Evolutionary conservation across 2,797 vertebrate species (phyloP).

Genomic region (Hemitrygon akajei): DNA sequence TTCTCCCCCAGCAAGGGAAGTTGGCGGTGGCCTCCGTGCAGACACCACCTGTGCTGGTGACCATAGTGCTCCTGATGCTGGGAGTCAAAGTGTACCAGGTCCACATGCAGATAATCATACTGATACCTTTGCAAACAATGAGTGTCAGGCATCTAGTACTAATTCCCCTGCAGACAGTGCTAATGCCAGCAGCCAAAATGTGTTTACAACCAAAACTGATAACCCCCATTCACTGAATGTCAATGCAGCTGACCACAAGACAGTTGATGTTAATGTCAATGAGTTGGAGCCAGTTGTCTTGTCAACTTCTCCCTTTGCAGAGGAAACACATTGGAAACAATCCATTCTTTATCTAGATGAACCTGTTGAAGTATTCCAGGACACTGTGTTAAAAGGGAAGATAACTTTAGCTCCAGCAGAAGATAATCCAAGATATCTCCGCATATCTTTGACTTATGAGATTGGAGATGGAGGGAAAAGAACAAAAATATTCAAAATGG

Average conservation of each 20-base stretch:
- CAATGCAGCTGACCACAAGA: neutral
- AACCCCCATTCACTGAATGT: neutral
- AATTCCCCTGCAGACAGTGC: neutral
- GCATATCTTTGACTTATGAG: conserved; percentile 66
- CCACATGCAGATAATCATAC: neutral
- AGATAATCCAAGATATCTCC: conserved; percentile 68
- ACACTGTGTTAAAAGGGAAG: conserved; percentile 66
- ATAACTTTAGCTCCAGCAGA: conserved; percentile 69
- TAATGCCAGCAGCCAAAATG: neutral
- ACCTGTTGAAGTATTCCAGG: conserved; percentile 69
- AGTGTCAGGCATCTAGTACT: neutral
- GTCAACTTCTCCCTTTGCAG: conserved; percentile 76
- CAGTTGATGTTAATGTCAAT: neutral
- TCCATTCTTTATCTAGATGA: conserved; percentile 73
- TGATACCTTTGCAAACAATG: neutral
- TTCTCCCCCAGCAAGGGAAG: neutral
- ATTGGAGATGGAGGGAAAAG: conserved; percentile 65
- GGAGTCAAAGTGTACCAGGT: too few relatives aligned
- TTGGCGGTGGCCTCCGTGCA: neutral
- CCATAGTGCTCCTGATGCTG: neutral
- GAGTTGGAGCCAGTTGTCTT: conserved; percentile 65
- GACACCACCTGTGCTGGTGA: neutral
- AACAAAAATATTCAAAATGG: conserved; percentile 74
- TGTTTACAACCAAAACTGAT: neutral
- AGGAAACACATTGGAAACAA: conserved; percentile 84